Percentiles rank a stretch among this genome's conserved stretches.
These are phyloP conservation scores for Drosophila lini DNA, from an alignment of 1,140 invertebrate genomes.

Conservation along the genomic window DNA sequence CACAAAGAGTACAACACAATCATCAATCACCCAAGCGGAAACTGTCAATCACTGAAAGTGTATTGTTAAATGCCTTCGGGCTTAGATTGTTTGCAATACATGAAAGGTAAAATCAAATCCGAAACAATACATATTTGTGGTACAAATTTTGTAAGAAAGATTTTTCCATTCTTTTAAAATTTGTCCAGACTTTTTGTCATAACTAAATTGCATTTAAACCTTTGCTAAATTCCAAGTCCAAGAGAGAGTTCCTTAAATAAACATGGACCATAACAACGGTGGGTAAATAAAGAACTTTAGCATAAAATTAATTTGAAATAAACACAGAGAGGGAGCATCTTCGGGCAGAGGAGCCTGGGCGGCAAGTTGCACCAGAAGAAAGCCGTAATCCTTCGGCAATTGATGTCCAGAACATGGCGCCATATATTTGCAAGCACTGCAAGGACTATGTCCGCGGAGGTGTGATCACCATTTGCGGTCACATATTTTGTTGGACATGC, in stretches of 20 bases:
- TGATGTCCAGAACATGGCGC: not conserved
- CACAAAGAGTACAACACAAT: slow-evolving; percentile 30
- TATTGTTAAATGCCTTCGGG: not conserved
- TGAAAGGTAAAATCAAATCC: not conserved
- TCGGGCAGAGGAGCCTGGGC: not conserved
- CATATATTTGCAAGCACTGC: slow-evolving; percentile 40
- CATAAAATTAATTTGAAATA: not conserved
- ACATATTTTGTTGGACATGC: slow-evolving; percentile 59
- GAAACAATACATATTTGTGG: not conserved
- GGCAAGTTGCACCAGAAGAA: not conserved
- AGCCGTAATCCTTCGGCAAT: not conserved
- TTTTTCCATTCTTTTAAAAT: not conserved
- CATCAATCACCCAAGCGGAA: slow-evolving; percentile 16
- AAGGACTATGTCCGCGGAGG: slow-evolving; percentile 9
- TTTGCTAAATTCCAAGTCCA: not conserved
- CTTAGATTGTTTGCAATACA: not conserved
- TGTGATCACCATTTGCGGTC: slow-evolving; percentile 60
- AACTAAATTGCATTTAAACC: not conserved
- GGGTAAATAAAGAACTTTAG: not conserved
- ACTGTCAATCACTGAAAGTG: slow-evolving; percentile 9
- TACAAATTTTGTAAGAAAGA: too few relatives aligned
- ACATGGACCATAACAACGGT: not conserved
- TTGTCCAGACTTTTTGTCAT: not conserved
- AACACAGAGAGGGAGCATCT: not conserved
- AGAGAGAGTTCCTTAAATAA: rapidly evolving